Evolutionary conservation across 2,888 invertebrate species (phyloP), one percentile per base, ranked within the genome.

Genomic region (Agriotes lineatus): DNA sequence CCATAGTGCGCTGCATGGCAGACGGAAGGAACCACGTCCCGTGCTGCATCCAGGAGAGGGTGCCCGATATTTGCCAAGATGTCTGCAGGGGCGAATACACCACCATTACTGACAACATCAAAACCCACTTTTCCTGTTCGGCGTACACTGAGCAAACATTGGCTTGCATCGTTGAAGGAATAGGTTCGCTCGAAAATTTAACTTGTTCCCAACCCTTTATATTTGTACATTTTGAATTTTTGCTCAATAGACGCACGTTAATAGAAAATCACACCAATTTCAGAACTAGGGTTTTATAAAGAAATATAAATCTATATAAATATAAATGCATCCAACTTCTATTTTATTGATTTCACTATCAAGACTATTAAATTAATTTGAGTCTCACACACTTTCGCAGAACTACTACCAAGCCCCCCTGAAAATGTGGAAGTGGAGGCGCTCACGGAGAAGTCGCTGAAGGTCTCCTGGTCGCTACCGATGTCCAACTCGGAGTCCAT

Each of bases 11-110:
- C 54, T 92, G 91, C 78, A 91, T 91, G 91, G 89, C 90, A 73
- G 94, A 95, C 82, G 93, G 94, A 0, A 87, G 94, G 14, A 94
- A 95, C 84, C 95, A 95, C 85, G 91, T 93, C 22, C 94, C 94
- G 0, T 95, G 95, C 82, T 95, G 95, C 81, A 90, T 92, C 18
- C 90, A 91, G 74, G 93, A 94, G 80, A 88, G 90, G 64, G 92
- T 95, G 16, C 95, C 95, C 0, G 93, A 94, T 81, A 90, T 94
- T 75, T 95, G 95, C 80, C 94, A 93, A 79, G 94, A 94, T 74
- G 93, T 95, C 72, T 95, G 95, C 80, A 86, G 93, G 0, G 95
- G 95, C 20, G 93, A 94, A 81, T 95, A 94, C 83, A 93, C 93
- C 0, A 90, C 93, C 0, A 94, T 94, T 70, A 93, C 93, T 0